Conservation (phyloP, 2,888 invertebrate species). For the Oscheius sp. region DNA sequence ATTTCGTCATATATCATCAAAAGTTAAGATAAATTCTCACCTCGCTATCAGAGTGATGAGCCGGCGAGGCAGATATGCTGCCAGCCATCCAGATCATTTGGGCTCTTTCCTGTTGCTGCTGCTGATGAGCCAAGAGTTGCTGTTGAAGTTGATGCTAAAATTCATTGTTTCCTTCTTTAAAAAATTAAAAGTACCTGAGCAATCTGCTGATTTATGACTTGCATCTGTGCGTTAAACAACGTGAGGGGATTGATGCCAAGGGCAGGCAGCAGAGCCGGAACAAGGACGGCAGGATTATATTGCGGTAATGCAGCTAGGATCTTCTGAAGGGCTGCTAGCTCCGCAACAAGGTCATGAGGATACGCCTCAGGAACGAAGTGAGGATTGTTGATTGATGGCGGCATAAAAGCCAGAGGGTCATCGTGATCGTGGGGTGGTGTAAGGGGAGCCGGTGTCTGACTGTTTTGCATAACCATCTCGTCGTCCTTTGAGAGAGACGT, state of each 20-base stretch:
- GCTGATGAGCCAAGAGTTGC: not conserved
- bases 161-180: not conserved
- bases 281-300: not conserved
- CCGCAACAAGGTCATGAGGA: not conserved
- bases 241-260: not conserved
- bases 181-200: slow-evolving; percentile 1
- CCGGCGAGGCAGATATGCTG: slow-evolving; percentile 20
- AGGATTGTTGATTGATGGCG: no score
- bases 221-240: slow-evolving; percentile 3
- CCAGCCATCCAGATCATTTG: slow-evolving; percentile 1
- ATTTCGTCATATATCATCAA: no score
- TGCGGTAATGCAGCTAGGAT: not conserved
- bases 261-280: not conserved
- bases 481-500: not conserved
- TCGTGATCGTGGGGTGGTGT: slow-evolving; percentile 20
- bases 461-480: slow-evolving; percentile 26
- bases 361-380: slow-evolving; percentile 21
- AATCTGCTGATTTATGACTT: not conserved
- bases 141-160: slow-evolving; percentile 20
- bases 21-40: slow-evolving; percentile 6
- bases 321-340: slow-evolving; percentile 18
- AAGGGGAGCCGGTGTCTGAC: slow-evolving; percentile 4
- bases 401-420: not conserved
- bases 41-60: slow-evolving; percentile 26
- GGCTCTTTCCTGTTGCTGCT: not conserved